phyloP scores from a whole-genome alignment of 2,797 vertebrate genomes.

The Zalophus californianus region DNA sequence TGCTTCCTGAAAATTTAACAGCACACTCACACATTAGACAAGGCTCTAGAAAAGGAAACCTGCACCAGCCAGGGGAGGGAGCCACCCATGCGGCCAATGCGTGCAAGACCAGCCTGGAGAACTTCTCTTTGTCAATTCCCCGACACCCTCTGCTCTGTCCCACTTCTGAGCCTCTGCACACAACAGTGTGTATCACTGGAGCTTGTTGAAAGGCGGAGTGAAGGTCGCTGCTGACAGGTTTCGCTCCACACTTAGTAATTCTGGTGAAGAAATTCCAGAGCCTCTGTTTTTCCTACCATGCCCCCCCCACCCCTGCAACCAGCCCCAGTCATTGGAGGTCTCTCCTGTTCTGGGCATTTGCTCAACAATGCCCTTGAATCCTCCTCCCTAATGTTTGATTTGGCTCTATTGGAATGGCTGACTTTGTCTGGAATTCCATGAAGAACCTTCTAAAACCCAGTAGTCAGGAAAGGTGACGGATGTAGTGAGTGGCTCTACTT shows the following conservation, averaged over 20 bases:
- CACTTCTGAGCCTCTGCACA: neutral
- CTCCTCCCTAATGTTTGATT: slow-evolving; percentile 18
- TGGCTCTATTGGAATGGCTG: neutral
- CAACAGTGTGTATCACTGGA: neutral
- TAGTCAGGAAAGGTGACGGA: neutral
- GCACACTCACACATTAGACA: neutral
- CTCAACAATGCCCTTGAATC: neutral
- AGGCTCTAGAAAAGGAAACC: neutral
- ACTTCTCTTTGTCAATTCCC: neutral
- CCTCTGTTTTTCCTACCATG: neutral
- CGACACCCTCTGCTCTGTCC: neutral
- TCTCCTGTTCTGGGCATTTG: neutral
- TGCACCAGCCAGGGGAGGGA: neutral
- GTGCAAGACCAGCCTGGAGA: neutral
- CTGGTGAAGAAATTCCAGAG: slow-evolving; percentile 11
- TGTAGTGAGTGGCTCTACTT: neutral
- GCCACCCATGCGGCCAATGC: neutral
- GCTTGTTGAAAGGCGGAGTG: neutral
- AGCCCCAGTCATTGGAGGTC: neutral
- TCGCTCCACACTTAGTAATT: neutral
- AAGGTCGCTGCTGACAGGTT: neutral
- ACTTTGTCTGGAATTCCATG: slow-evolving; percentile 34
- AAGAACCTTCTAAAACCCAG: neutral
- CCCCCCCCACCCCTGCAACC: neutral
- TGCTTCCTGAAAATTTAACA: neutral